These are phyloP conservation scores for Galaxias olidus DNA, from an alignment of 2,797 vertebrate species.

Conservation along the genomic window DNA sequence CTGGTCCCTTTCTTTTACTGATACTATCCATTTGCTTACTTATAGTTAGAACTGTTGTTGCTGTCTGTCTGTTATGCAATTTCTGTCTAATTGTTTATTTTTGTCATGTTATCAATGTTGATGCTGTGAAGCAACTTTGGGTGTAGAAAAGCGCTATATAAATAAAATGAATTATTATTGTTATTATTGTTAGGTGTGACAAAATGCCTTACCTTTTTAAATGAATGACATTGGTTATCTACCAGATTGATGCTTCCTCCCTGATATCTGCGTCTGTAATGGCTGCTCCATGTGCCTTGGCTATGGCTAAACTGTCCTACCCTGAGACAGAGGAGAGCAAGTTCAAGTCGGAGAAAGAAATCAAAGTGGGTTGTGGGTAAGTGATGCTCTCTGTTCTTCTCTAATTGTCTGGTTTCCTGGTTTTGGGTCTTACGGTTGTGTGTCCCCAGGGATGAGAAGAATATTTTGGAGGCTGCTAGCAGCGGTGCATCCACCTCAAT, in stretches of 20 bases:
- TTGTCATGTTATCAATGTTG: no score
- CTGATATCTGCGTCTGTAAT: constrained; percentile 95
- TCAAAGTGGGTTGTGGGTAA: constrained; percentile 80
- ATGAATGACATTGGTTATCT: background rate
- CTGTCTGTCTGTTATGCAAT: no score
- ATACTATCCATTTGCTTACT: no score
- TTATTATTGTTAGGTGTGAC: no score
- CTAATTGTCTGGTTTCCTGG: background rate
- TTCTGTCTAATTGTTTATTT: no score
- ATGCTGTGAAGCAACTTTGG: no score
- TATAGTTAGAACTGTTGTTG: no score
- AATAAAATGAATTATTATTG: no score
- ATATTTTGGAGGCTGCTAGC: constrained; percentile 91
- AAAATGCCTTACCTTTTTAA: no score
- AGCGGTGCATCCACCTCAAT: constrained; percentile 85
- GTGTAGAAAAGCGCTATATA: no score
- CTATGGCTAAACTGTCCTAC: constrained; percentile 90
- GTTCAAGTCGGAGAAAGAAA: constrained; percentile 72
- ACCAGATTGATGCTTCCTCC: constrained; percentile 86
- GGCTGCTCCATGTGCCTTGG: constrained; percentile 94
- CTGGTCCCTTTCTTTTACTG: no score
- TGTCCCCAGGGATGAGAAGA: constrained; percentile 80
- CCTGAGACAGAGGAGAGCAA: constrained; percentile 87
- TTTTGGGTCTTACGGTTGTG: background rate
- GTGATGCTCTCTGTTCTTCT: constrained; percentile 33